Base-by-base conservation (phyloP, 2,113 vertebrate genomes). In the Platysteira castanea region DNA sequence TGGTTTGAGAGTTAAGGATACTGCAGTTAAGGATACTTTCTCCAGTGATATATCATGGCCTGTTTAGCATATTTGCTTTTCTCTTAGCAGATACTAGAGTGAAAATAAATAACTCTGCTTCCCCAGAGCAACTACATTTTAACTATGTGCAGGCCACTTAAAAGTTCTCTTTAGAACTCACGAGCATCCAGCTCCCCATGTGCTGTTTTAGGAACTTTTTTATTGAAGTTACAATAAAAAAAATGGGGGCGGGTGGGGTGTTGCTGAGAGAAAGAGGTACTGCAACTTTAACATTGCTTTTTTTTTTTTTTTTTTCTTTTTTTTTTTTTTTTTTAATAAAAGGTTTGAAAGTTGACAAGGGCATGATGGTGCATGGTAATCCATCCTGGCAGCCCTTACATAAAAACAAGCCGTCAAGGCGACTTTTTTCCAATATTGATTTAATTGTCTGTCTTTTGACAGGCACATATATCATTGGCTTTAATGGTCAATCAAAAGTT, bases 361-460 rank as follows among this genome's bases (percentile, higher is more conserved):
- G 98, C 98, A 98, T 98, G 98, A 98, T 98, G 97, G 97, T 98
- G 97, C 98, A 96, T 98, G 98, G 98, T 98, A 98, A 98, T 98
- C 98, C 98, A 98, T 98, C 97, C 98, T 98, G 98, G 98, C 98
- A 98, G 98, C 97, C 98, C 98, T 98, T 98, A 98, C 98, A 98
- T 99, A 99, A 98, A 99, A 99, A 99, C 99, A 99, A 99, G 98
- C 98, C 98, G 99, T 98, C 98, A 98, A 98, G 98, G 98, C 98
- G 98, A 98, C 99, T 99, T 99, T 98, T 98, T 98, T 98, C 98
- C 98, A 98, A 98, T 99, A 99, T 99, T 99, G 99, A 99, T 99
- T 99, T 98, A 98, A 99, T 99, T 99, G 99, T 99, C 99, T 99
- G 98, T 98, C 98, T 99, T 98, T 99, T 99, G 99, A 99, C 98